phyloP scores from a whole-genome alignment of 1,140 invertebrate genomes.

The Littorina saxatilis region DNA sequence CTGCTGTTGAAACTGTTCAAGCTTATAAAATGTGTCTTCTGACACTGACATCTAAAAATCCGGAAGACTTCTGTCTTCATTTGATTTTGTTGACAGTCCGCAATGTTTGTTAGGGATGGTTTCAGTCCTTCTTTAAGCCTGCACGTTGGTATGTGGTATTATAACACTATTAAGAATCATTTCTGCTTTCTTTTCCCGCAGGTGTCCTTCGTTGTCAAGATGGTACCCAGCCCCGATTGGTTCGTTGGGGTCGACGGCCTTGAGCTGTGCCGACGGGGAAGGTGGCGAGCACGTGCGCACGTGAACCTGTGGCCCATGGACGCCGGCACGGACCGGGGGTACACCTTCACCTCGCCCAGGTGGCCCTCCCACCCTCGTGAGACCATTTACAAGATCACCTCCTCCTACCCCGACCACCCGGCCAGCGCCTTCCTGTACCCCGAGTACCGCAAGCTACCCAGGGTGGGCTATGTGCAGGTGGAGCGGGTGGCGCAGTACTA shows the following conservation, averaged over 20 bases:
- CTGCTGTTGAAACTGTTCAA: too few relatives aligned
- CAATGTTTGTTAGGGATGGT: too few relatives aligned
- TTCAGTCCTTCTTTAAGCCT: too few relatives aligned
- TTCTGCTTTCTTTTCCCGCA: slow-evolving; percentile 31
- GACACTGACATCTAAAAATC: too few relatives aligned
- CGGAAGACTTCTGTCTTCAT: too few relatives aligned
- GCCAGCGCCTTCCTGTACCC: slow-evolving; percentile 67
- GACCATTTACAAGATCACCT: slow-evolving; percentile 55
- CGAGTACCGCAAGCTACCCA: slow-evolving; percentile 44
- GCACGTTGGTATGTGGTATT: too few relatives aligned
- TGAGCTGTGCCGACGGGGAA: slow-evolving; percentile 58
- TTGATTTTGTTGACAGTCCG: too few relatives aligned
- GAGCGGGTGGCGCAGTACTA: slow-evolving; percentile 27
- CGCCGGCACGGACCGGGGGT: slow-evolving; percentile 64
- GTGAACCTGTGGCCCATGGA: slow-evolving; percentile 61
- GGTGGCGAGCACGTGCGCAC: slow-evolving; percentile 56
- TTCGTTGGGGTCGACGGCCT: slow-evolving; percentile 62
- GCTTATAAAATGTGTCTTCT: too few relatives aligned
- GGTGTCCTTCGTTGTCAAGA: slow-evolving; percentile 66
- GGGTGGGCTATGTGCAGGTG: slow-evolving; percentile 30
- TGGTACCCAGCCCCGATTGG: slow-evolving; percentile 71
- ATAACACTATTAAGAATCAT: too few relatives aligned
- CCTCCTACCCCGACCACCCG: slow-evolving; percentile 54
- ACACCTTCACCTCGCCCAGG: slow-evolving; percentile 67
- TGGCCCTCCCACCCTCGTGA: slow-evolving; percentile 61